Evolutionary conservation across 2,888 invertebrate species (phyloP).

Genomic region (Polydesmus complanatus): DNA sequence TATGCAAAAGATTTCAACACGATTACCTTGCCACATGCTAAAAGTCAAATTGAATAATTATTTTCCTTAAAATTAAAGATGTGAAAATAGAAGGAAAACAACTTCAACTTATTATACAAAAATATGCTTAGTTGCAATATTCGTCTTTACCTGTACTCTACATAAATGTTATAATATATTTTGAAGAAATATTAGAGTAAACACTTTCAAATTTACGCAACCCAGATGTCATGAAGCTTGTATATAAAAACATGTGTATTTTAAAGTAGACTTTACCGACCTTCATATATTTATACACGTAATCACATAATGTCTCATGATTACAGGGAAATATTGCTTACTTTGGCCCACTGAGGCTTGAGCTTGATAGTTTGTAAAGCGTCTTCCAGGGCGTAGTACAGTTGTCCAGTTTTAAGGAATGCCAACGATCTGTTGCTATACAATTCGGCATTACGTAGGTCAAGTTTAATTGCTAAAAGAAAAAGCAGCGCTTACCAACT

Average conservation of each 20-base stretch:
- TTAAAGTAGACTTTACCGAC: neutral
- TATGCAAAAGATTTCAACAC: too few relatives aligned
- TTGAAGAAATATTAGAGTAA: neutral
- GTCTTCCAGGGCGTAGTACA: slow-evolving; percentile 60
- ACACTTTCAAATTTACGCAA: neutral
- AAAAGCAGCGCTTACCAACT: too few relatives aligned
- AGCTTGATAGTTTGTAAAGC: slow-evolving; percentile 58
- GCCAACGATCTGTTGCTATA: slow-evolving; percentile 69
- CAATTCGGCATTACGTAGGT: slow-evolving; percentile 52
- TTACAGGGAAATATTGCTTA: slow-evolving; percentile 27
- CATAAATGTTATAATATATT: too few relatives aligned
- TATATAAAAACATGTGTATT: neutral
- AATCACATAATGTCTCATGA: too few relatives aligned
- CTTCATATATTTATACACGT: too few relatives aligned
- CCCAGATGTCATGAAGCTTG: neutral
- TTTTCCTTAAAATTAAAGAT: too few relatives aligned
- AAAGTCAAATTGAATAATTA: too few relatives aligned
- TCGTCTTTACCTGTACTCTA: too few relatives aligned
- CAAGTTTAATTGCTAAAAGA: slow-evolving; percentile 62
- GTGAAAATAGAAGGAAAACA: too few relatives aligned
- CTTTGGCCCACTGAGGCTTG: slow-evolving; percentile 66
- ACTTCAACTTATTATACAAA: too few relatives aligned
- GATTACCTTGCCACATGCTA: too few relatives aligned
- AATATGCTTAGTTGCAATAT: too few relatives aligned
- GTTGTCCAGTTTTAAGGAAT: slow-evolving; percentile 61